Percentiles rank a stretch among this genome's conserved stretches.
Conservation (phyloP, 1,140 invertebrate species). For the Zaprionus camerounensis region DNA sequence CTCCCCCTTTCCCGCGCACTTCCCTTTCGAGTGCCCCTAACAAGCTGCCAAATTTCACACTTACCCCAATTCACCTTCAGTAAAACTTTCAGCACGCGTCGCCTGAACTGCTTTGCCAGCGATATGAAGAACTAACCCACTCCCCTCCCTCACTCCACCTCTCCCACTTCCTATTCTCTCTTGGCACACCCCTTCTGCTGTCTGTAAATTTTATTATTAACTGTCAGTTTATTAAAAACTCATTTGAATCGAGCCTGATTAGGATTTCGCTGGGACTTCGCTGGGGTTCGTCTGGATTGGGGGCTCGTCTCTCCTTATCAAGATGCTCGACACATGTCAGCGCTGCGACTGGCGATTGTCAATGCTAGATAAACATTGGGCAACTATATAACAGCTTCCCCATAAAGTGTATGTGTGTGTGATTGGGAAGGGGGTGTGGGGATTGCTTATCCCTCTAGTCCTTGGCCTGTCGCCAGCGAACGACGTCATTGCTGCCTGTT, state of each 20-base stretch:
- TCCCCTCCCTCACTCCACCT: no score
- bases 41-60: constrained; percentile 79
- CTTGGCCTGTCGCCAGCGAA: constrained; percentile 28
- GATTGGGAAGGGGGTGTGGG: neutral
- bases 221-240: constrained; percentile 77
- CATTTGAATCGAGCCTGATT: constrained; percentile 53
- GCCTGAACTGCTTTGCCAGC: constrained; percentile 21
- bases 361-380: constrained; percentile 71
- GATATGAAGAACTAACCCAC: constrained; percentile 8
- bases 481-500: constrained; percentile 54
- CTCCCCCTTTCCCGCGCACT: neutral
- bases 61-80: constrained; percentile 62
- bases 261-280: constrained; percentile 40
- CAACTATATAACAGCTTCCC: constrained; percentile 61
- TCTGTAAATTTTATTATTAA: constrained; percentile 72
- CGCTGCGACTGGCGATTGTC: constrained; percentile 63
- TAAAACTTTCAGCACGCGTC: constrained; percentile 58
- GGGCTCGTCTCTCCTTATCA: constrained; percentile 56
- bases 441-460: neutral
- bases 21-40: constrained; percentile 38
- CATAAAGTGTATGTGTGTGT: no score
- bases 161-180: neutral
- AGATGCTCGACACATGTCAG: constrained; percentile 73
- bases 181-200: constrained; percentile 27
- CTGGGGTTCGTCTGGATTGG: constrained; percentile 17